Evolutionary conservation across 2,113 vertebrate species (phyloP).

Genomic region (Meleagris gallopavo): DNA sequence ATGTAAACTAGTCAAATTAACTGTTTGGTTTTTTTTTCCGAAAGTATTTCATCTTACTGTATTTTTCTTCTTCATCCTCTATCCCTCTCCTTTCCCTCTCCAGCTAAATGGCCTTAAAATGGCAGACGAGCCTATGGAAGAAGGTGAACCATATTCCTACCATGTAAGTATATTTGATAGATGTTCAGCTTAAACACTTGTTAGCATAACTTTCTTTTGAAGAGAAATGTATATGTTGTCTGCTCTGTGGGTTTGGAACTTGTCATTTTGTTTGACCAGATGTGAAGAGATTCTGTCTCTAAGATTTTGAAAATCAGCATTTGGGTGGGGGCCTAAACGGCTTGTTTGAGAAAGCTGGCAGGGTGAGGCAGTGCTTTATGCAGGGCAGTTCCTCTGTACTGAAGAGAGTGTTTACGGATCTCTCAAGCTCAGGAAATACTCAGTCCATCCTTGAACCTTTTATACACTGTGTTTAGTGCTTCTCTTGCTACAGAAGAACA

Average conservation of each 20-base stretch:
- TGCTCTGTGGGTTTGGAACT: not conserved
- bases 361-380: not conserved
- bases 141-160: constrained; percentile 90
- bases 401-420: not conserved
- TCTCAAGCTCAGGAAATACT: not conserved
- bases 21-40: not conserved
- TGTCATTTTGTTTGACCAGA: not conserved
- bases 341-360: not conserved
- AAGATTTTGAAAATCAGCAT: not conserved
- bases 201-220: not conserved
- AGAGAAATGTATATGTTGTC: not conserved
- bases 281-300: not conserved
- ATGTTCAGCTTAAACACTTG: not conserved
- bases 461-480: not conserved
- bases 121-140: constrained; percentile 96
- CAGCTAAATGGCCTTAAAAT: constrained; percentile 96
- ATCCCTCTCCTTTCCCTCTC: not conserved
- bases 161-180: constrained; percentile 83
- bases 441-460: not conserved
- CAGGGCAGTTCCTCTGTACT: not conserved
- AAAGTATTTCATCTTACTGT: not conserved
- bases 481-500: not conserved
- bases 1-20: not conserved
- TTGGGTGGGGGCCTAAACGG: not conserved
- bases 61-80: not conserved